These are phyloP conservation scores for Eidolon helvum DNA, from an alignment of 2,113 vertebrate species.

Conservation along the genomic window DNA sequence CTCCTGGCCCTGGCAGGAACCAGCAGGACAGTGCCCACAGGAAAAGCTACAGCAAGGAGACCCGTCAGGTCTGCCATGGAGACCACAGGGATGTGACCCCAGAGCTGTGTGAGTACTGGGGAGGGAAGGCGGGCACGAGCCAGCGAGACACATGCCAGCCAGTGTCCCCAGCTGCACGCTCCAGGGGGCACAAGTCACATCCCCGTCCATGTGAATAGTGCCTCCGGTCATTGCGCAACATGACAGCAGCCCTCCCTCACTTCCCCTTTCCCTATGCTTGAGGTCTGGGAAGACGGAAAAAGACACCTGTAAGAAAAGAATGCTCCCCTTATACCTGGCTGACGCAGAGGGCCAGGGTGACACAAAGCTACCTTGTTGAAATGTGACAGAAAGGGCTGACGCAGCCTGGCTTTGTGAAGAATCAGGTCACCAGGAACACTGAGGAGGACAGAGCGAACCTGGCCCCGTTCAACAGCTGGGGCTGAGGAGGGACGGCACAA, in stretches of 20 bases:
- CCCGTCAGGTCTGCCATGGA: rapidly evolving
- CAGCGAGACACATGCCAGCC: background rate
- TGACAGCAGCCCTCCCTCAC: background rate
- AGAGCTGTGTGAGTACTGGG: background rate
- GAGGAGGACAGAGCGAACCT: background rate
- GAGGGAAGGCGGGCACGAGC: rapidly evolving
- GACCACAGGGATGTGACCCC: background rate
- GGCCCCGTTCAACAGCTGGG: background rate
- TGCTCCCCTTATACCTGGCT: background rate
- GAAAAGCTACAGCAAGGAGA: background rate
- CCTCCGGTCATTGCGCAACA: rapidly evolving
- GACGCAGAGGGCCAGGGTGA: background rate
- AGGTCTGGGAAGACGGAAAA: background rate
- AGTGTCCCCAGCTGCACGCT: rapidly evolving
- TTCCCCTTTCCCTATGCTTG: background rate
- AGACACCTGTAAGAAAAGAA: background rate
- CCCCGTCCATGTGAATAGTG: rapidly evolving
- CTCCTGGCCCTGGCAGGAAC: background rate
- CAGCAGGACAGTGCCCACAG: background rate
- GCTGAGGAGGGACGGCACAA: background rate
- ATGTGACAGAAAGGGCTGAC: background rate
- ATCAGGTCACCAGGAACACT: background rate
- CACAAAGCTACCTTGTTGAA: background rate
- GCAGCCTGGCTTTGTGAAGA: background rate
- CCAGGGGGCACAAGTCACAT: background rate